These are phyloP conservation scores for Hormaphis cornu DNA, from an alignment of 1,140 invertebrate genomes.

Conservation along the genomic window DNA sequence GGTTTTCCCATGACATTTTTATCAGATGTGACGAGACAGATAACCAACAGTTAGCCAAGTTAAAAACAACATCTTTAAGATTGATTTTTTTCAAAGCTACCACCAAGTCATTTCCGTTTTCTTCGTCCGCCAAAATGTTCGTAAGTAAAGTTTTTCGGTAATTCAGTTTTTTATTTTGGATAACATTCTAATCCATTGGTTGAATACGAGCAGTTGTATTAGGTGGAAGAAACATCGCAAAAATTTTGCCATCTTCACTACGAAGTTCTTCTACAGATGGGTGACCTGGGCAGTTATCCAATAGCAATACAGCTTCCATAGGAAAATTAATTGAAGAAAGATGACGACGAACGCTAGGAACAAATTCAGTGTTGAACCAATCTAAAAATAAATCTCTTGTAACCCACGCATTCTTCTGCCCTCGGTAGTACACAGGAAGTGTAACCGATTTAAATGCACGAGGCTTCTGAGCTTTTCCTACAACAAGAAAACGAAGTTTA, in stretches of 20 bases:
- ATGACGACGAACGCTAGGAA: neutral
- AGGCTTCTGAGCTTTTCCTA: slow-evolving; percentile 40
- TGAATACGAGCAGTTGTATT: slow-evolving; percentile 43
- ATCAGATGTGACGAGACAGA: neutral
- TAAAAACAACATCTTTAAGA: neutral
- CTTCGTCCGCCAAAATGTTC: neutral
- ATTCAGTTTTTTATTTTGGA: slow-evolving; percentile 35
- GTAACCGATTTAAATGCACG: slow-evolving; percentile 36
- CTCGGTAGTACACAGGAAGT: neutral
- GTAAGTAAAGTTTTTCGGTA: neutral
- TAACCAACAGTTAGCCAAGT: neutral
- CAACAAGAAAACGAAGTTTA: slow-evolving; percentile 39
- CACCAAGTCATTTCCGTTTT: neutral
- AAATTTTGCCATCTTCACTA: neutral
- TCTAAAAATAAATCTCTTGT: neutral
- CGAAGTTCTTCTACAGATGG: no score
- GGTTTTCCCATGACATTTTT: neutral
- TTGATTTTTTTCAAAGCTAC: neutral
- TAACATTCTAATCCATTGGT: slow-evolving; percentile 42
- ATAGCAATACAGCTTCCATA: neutral
- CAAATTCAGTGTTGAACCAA: neutral
- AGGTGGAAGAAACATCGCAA: slow-evolving; percentile 41
- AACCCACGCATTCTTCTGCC: neutral
- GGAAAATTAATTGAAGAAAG: neutral
- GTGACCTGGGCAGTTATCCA: no score